Base-by-base conservation (phyloP, 2,113 vertebrate species). In the Chamaea fasciata region DNA sequence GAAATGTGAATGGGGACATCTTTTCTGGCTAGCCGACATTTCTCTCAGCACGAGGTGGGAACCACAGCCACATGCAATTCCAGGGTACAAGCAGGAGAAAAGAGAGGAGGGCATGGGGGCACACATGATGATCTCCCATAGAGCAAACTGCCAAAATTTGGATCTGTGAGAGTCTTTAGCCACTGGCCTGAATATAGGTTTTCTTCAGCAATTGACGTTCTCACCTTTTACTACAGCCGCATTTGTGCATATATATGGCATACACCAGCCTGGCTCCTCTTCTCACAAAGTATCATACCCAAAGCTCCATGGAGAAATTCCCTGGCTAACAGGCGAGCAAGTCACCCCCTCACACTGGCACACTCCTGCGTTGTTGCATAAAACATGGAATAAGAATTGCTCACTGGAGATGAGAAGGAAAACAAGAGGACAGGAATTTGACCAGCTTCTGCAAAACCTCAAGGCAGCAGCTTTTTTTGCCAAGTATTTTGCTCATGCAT, bases 1-100 rank as follows among this genome's bases (percentile, higher is more conserved):
- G 95, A 97, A 97, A 88, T 46, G 90, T 94, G 94, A 97, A 97
- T 81, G 90, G 74, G 86, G 53, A 90, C 88, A 79, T 94, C 79
- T 93, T 92, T 94, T 92, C 94, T 86, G 60, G 81, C 70, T 28
- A 90, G 94, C 39, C 8, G 1, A 50, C 9, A 3, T 42, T 70
- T 87, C 65, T 56, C 35, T 83, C 49, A 12, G 62, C 1, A 2
- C 5, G 31, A 94, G 77, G 59, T 82, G 71, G 89, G 83, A 95
- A 71, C 86, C 4, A 0, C 62, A 82, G 46, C 70, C 59, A 4
- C 4, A 0, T 31, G 46, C 9, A 9, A n/a, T 28, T 75, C 68
- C 89, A 77, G 80, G 73, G 39, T 39, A 64, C 3, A 3, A 83
- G 83, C 19, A 73, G 46, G n/a, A 94, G 52, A 86, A 21, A 78